Base-by-base conservation (phyloP, 2,888 invertebrate species). In the Lagria hirta region DNA sequence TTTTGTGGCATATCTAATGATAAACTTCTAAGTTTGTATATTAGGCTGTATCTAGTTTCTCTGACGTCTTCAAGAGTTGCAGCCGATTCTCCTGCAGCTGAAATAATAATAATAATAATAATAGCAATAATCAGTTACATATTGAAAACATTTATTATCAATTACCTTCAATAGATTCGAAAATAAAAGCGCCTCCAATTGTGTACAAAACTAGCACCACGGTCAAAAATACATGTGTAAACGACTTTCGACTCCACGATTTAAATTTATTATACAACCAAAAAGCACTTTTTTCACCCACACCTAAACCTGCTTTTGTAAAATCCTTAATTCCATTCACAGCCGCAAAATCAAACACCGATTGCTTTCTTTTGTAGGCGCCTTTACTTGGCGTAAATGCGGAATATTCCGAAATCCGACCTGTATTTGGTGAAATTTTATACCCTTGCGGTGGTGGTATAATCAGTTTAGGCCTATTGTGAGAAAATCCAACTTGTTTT, bases 181-280 rank as follows among this genome's bases (percentile, higher is more conserved):
- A 93, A 17, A 91, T 72, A 27, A 82, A 72, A 1, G 91, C 94
- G 13, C 95, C 95, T 17, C 86, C 80, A 43, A 87, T 73, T 59
- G 87, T 90, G 69, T 92, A 95, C 35, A 83, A 69, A 37, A 84
- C 73, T 47, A 94, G 79, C 57, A 92, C 81, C 55, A 88, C 65
- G 58, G 87, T 80, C 60, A 94, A 77, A 69, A 91, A 91, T 47
- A 90, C 81, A 71, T 93, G 92, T 20, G 92, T 92, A 66, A 93
- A 91, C 91, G 92, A 92, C 62, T 80, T 81, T 60, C 80, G 83
- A 1, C 90, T 91, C 74, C 83, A 81, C 38, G 80, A 73, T 62
- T 85, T 82, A 49, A 90, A 75, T 74, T 85, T 88, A 51, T 83
- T 83, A 65, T 88, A 88, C 48, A 88, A 72, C 80, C 86, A 88